phyloP scores from a whole-genome alignment of 2,113 vertebrate species.

The Sceloporus undulatus region DNA sequence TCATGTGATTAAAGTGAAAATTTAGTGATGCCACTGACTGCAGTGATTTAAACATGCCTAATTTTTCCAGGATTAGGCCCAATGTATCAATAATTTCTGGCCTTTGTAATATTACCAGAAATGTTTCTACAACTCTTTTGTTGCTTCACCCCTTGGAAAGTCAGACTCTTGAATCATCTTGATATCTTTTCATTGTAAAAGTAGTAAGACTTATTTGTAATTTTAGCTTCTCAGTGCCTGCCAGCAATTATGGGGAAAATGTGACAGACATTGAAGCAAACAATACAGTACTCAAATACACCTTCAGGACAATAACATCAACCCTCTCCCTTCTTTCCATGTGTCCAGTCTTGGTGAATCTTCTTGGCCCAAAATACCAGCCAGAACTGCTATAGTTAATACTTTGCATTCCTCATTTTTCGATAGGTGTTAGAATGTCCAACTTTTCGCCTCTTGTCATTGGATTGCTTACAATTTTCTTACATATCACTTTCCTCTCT shows the following conservation, averaged over 20 bases:
- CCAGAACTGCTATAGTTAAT: no score
- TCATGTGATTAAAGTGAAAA: no score
- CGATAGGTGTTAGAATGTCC: no score
- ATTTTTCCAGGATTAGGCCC: not conserved
- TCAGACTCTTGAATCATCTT: not conserved
- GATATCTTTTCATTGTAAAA: not conserved
- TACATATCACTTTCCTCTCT: no score
- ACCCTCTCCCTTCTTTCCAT: not conserved
- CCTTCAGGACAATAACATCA: no score
- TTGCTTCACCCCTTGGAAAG: not conserved
- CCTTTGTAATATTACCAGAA: not conserved
- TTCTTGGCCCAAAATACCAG: not conserved
- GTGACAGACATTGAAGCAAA: not conserved
- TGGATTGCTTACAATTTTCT: no score
- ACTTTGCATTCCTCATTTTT: no score
- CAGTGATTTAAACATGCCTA: not conserved
- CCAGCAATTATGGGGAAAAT: not conserved
- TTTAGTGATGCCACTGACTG: no score
- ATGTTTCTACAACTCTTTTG: not conserved
- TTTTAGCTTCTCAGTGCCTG: not conserved
- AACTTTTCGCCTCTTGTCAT: no score
- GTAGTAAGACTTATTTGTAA: not conserved
- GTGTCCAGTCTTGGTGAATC: not conserved
- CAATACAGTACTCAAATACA: not conserved
- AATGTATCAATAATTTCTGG: conserved; percentile 4